These are phyloP conservation scores for Trachops cirrhosus DNA, from an alignment of 2,797 vertebrate genomes.

Conservation along the genomic window DNA sequence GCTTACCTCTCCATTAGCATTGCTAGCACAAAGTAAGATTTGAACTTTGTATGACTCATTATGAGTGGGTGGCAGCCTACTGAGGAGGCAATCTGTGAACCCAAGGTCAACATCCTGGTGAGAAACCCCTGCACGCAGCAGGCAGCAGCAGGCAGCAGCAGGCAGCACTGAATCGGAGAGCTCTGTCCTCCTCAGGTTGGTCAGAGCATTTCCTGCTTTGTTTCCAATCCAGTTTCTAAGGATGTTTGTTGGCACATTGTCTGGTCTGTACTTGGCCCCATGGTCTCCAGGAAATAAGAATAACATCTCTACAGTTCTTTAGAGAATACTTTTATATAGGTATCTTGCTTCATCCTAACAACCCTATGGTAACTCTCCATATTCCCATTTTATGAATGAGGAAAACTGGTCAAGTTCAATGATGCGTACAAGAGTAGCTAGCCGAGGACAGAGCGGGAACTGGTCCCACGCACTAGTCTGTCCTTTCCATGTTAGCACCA, in stretches of 20 bases:
- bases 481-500: neutral
- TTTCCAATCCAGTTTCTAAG: neutral
- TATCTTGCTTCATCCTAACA: neutral
- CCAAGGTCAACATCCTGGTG: constrained; percentile 42
- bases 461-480: neutral
- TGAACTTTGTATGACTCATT: constrained; percentile 70
- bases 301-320: neutral
- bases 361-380: neutral
- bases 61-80: constrained; percentile 53
- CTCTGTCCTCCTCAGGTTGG: neutral
- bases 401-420: neutral
- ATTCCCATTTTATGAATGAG: constrained; percentile 29
- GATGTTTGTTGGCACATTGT: neutral
- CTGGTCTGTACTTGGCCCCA: neutral
- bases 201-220: neutral
- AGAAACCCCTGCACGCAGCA: constrained; percentile 56
- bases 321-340: neutral
- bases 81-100: constrained; percentile 57
- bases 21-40: neutral
- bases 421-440: neutral
- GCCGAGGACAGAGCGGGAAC: neutral
- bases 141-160: neutral
- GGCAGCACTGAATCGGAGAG: neutral
- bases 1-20: constrained; percentile 12
- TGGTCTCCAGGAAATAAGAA: constrained; percentile 6